A percentile compares a stretch with the other conserved stretches of the same genome.
These are phyloP conservation scores for Clusia tigrina DNA, from an alignment of 2,888 invertebrate genomes.

Conservation along the genomic window DNA sequence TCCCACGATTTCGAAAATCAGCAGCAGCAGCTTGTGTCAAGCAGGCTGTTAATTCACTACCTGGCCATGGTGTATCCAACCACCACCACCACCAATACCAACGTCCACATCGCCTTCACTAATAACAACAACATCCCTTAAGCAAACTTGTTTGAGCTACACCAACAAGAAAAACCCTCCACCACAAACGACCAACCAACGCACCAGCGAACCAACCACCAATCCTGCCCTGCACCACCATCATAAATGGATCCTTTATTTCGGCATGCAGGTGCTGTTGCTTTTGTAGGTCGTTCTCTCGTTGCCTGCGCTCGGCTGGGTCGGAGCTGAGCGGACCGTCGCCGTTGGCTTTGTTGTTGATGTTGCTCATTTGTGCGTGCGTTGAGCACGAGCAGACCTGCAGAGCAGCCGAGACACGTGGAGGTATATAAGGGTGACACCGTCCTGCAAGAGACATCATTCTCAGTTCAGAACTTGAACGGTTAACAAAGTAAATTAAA, in stretches of 20 bases:
- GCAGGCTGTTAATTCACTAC: constrained; percentile 38
- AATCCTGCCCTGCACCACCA: constrained; percentile 16
- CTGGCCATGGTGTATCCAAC: constrained; percentile 51
- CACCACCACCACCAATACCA: constrained; percentile 47
- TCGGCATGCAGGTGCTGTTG: constrained; percentile 45
- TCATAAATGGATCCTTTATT: constrained; percentile 8
- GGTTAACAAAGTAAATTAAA: constrained; percentile 37
- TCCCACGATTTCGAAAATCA: constrained; percentile 61
- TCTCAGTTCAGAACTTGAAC: constrained; percentile 55
- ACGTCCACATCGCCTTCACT: constrained; percentile 39
- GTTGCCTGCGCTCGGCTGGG: constrained; percentile 15
- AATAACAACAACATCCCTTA: constrained; percentile 40
- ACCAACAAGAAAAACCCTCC: constrained; percentile 47
- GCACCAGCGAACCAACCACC: constrained; percentile 21
- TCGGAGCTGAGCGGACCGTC: not conserved
- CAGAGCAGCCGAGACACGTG: constrained; percentile 50
- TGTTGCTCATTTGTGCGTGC: constrained; percentile 41
- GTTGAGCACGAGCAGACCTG: constrained; percentile 57
- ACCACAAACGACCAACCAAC: constrained; percentile 32
- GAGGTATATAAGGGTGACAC: constrained; percentile 59
- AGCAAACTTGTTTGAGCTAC: constrained; percentile 48
- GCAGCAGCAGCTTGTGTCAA: constrained; percentile 41
- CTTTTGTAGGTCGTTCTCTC: constrained; percentile 26
- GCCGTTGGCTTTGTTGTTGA: too few relatives aligned
- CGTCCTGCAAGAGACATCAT: constrained; percentile 54